Percentiles rank a stretch among this genome's conserved stretches.
Evolutionary conservation across 2,797 vertebrate genomes (phyloP).

Genomic region (Mus spretus): DNA sequence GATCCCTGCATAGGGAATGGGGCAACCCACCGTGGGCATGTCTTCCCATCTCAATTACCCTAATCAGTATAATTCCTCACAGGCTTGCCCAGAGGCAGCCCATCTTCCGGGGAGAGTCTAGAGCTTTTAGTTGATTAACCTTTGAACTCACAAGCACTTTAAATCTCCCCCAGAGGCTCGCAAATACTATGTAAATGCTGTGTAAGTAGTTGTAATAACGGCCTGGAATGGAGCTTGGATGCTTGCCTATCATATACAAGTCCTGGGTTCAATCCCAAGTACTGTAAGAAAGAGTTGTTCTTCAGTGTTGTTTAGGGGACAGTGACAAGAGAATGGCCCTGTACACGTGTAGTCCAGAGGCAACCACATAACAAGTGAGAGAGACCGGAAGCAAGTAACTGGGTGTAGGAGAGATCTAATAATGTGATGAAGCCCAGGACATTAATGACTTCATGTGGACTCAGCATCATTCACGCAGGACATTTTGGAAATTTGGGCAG

Average conservation of each 20-base stretch:
- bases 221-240: not conserved
- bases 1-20: not conserved
- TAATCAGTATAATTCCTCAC: not conserved
- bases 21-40: not conserved
- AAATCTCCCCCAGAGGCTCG: not conserved
- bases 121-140: not conserved
- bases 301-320: not conserved
- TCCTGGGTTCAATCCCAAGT: not conserved
- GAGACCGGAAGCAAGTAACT: not conserved
- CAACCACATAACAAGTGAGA: not conserved
- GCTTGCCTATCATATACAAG: not conserved
- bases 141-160: not conserved
- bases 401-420: not conserved
- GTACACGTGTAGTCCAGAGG: not conserved
- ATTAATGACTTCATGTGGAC: not conserved
- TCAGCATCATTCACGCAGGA: no score
- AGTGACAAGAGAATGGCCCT: not conserved
- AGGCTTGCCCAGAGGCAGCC: not conserved
- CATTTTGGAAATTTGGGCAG: not conserved
- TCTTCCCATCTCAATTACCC: not conserved
- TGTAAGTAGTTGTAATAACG: not conserved
- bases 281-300: not conserved
- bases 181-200: not conserved
- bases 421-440: not conserved
- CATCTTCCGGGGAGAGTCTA: not conserved